phyloP scores from a whole-genome alignment of 92 coral and sea anemone genomes.

The Zoanthus sansibaricus region DNA sequence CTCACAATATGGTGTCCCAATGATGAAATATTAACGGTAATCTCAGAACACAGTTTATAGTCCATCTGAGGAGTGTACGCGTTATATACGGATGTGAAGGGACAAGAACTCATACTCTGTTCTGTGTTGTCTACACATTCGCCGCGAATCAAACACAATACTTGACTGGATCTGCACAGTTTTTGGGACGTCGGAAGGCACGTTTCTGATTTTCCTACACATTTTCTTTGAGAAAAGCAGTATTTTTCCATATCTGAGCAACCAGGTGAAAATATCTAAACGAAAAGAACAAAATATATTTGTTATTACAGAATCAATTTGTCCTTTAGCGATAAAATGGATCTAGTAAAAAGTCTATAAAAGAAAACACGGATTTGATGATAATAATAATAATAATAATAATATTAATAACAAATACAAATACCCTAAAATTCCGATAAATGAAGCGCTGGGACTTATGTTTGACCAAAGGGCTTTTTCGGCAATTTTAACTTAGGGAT shows the following conservation, averaged over 20 bases:
- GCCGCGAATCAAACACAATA: slow-evolving; percentile 70
- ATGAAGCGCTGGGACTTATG: no score
- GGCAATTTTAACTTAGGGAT: no score
- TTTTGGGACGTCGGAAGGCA: slow-evolving; percentile 55
- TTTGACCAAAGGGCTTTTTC: no score
- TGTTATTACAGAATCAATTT: not conserved
- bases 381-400: no score
- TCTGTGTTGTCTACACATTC: slow-evolving; percentile 69
- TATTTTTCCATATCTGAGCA: slow-evolving; percentile 68
- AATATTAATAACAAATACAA: no score
- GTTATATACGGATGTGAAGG: slow-evolving; percentile 59
- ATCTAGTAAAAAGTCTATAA: no score
- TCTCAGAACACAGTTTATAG: slow-evolving; percentile 75
- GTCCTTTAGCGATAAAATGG: not conserved
- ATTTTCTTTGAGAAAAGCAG: slow-evolving; percentile 74
- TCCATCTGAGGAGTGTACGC: slow-evolving; percentile 70
- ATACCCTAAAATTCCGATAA: no score
- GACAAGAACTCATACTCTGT: slow-evolving; percentile 62
- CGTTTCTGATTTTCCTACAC: slow-evolving; percentile 47
- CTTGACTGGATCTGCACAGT: slow-evolving; percentile 56
- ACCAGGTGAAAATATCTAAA: slow-evolving; percentile 72
- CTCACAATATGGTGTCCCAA: slow-evolving; percentile 81
- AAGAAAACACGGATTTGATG: no score
- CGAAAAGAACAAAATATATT: not conserved
- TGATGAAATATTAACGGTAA: slow-evolving; percentile 55